phyloP scores from a whole-genome alignment of 2,113 vertebrate genomes.

The Lutjanus erythropterus region DNA sequence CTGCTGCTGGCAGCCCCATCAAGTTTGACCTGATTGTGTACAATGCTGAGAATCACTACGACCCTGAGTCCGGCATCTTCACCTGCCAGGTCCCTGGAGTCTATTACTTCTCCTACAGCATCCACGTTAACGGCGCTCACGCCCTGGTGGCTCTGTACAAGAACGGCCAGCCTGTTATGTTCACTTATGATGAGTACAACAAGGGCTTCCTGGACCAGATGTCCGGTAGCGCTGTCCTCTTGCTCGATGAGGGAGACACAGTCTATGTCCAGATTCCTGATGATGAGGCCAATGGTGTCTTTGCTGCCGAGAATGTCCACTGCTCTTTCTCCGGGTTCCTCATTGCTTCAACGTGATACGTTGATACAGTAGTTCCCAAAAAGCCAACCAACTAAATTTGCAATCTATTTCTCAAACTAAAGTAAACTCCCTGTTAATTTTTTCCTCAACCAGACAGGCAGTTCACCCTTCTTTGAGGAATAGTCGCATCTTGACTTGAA shows the following conservation, averaged over 20 bases:
- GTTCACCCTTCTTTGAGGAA: conserved; percentile 82
- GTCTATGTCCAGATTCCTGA: conserved; percentile 96
- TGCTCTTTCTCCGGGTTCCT: conserved; percentile 99
- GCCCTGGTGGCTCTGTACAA: conserved; percentile 97
- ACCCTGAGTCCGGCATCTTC: conserved; percentile 93
- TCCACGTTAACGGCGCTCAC: conserved; percentile 95
- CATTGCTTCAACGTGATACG: conserved; percentile 92
- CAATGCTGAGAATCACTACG: conserved; percentile 96
- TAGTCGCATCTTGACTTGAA: conserved; percentile 85
- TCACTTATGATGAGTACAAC: conserved; percentile 96
- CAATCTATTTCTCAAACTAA: conserved; percentile 82
- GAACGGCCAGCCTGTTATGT: conserved; percentile 94
- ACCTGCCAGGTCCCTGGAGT: conserved; percentile 94
- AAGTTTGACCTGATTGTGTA: conserved; percentile 96
- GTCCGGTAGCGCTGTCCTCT: conserved; percentile 93
- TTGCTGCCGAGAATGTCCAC: conserved; percentile 95
- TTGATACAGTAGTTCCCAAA: conserved; percentile 64
- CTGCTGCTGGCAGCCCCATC: conserved; percentile 90
- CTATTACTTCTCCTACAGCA: conserved; percentile 96
- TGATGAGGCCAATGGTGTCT: conserved; percentile 94
- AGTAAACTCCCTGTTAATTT: conserved; percentile 78
- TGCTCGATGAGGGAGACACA: conserved; percentile 95
- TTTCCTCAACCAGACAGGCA: conserved; percentile 75
- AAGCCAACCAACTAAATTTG: conserved; percentile 79
- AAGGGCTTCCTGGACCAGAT: conserved; percentile 98